Percentiles rank a stretch among this genome's conserved stretches.
Evolutionary conservation across 2,797 vertebrate species (phyloP).

Genomic region (Lepilemur ruficaudatus): DNA sequence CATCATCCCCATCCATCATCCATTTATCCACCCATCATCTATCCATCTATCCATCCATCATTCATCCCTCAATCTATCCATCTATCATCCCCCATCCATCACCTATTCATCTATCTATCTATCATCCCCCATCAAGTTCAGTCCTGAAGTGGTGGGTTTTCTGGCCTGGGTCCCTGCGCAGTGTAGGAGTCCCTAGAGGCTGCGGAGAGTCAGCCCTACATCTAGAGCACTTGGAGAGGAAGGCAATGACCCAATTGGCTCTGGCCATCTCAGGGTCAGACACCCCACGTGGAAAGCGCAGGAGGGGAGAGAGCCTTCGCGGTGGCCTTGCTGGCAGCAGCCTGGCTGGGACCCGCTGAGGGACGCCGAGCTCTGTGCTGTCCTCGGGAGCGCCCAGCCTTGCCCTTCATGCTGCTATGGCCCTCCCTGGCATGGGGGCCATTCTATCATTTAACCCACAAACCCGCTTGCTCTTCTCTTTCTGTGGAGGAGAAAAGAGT

Average conservation of each 20-base stretch:
- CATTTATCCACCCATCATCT: too few relatives aligned
- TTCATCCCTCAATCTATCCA: background rate
- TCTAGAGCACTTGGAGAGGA: background rate
- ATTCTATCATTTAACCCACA: background rate
- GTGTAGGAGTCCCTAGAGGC: background rate
- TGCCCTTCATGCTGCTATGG: background rate
- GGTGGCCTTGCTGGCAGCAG: background rate
- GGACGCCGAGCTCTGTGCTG: background rate
- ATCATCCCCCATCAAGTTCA: background rate
- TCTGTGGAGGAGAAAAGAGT: background rate
- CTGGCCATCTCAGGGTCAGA: background rate
- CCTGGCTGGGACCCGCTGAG: too few relatives aligned
- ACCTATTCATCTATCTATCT: background rate
- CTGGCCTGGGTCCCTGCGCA: background rate
- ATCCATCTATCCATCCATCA: too few relatives aligned
- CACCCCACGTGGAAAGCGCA: too few relatives aligned
- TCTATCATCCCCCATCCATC: too few relatives aligned
- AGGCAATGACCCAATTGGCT: background rate
- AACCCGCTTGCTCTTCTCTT: background rate
- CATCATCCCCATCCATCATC: background rate
- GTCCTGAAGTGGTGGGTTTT: background rate
- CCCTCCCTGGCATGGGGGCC: background rate
- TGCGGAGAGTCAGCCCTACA: too few relatives aligned
- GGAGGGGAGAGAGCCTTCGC: too few relatives aligned
- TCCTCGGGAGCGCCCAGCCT: background rate